Conservation (phyloP, 1,140 invertebrate species). For the Acromyrmex echinatior region DNA sequence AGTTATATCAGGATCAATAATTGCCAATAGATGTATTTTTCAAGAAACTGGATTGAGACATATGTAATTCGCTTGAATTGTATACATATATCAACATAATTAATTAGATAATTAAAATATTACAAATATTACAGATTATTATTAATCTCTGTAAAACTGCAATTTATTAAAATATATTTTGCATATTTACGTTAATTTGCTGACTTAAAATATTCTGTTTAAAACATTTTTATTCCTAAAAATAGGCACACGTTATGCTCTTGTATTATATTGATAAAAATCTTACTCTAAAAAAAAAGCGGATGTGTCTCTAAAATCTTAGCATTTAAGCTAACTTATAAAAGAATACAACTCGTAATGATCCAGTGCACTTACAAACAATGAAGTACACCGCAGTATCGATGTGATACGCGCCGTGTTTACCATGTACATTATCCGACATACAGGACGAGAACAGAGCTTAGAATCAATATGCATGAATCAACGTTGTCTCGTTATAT, state of each 20-base stretch:
- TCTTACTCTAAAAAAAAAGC: neutral
- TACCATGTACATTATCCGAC: conserved; percentile 33
- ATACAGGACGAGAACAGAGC: conserved; percentile 47
- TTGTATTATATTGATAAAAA: neutral
- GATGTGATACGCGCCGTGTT: conserved; percentile 49
- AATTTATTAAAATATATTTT: neutral
- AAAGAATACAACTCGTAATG: conserved; percentile 66
- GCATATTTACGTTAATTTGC: neutral
- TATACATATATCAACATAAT: neutral
- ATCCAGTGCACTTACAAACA: conserved; percentile 69
- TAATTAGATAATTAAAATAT: neutral
- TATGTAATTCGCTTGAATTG: neutral
- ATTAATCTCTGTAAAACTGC: neutral
- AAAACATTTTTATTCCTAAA: neutral
- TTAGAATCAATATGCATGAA: conserved; percentile 68
- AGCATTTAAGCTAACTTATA: conserved; percentile 15
- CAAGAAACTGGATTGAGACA: neutral
- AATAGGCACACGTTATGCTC: no score
- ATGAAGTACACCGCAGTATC: conserved; percentile 60
- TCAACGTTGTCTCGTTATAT: conserved; percentile 51
- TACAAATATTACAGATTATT: neutral
- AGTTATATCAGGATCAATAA: neutral
- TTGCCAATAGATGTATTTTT: neutral
- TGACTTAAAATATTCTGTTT: neutral
- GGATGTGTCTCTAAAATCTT: conserved; percentile 11